Evolutionary conservation across 2,797 vertebrate genomes (phyloP).

Genomic region (Botia almorhae): DNA sequence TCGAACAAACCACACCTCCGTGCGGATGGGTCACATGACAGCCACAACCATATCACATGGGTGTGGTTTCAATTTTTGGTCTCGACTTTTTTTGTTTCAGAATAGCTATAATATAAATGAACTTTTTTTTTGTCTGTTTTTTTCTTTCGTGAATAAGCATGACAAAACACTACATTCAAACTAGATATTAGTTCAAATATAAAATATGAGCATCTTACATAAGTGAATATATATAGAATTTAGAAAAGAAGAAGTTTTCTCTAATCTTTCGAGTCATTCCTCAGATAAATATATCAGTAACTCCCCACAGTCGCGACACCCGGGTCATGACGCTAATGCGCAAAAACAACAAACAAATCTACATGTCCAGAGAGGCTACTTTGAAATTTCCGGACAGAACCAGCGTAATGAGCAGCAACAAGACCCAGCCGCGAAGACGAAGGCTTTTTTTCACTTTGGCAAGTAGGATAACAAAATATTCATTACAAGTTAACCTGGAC

Average conservation of each 20-base stretch:
- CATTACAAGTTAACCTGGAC: constrained; percentile 84
- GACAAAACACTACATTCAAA: constrained; percentile 88
- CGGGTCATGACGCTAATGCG: constrained; percentile 68
- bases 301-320: constrained; percentile 71
- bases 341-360: constrained; percentile 68
- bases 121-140: constrained; percentile 64
- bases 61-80: constrained; percentile 83
- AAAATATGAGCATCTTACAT: constrained; percentile 86
- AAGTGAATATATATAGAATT: constrained; percentile 73
- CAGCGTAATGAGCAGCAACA: constrained; percentile 72
- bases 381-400: constrained; percentile 63
- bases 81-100: constrained; percentile 73
- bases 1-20: constrained; percentile 53
- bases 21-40: constrained; percentile 56
- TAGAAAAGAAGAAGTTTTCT: constrained; percentile 73
- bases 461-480: constrained; percentile 87
- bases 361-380: constrained; percentile 66
- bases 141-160: constrained; percentile 78
- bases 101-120: constrained; percentile 78
- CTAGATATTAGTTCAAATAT: constrained; percentile 84
- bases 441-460: constrained; percentile 91
- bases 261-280: constrained; percentile 78
- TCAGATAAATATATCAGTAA: constrained; percentile 84
- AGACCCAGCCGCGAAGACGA: constrained; percentile 82
- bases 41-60: constrained; percentile 66